Evolutionary conservation across 2,113 vertebrate genomes (phyloP).

Genomic region (Nothocercus julius): DNA sequence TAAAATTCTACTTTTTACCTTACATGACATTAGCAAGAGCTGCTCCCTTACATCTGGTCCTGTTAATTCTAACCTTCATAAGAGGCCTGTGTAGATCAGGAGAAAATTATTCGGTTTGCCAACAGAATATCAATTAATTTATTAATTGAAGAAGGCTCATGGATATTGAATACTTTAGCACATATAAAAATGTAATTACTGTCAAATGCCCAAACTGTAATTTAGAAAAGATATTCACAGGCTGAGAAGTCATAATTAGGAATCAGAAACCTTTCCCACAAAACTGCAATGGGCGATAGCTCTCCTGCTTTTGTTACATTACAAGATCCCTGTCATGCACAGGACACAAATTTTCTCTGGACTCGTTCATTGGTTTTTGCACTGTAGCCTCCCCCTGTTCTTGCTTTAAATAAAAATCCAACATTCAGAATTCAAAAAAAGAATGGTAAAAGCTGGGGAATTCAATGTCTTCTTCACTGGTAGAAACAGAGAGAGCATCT

Average conservation of each 20-base stretch:
- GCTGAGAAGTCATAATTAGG: neutral
- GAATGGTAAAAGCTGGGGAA: neutral
- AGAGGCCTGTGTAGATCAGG: neutral
- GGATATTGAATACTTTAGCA: neutral
- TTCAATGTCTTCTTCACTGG: neutral
- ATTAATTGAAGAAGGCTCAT: neutral
- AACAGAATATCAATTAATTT: neutral
- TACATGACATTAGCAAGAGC: rapidly evolving
- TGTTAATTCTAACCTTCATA: neutral
- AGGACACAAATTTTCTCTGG: neutral
- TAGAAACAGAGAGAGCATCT: neutral
- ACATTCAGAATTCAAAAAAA: neutral
- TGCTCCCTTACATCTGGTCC: neutral
- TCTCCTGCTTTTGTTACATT: neutral
- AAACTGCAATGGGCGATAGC: neutral
- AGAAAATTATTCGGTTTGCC: neutral
- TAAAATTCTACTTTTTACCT: neutral
- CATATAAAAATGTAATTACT: neutral
- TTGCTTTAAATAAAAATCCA: neutral
- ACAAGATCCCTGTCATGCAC: neutral
- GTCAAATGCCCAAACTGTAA: neutral
- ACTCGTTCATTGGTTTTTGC: neutral
- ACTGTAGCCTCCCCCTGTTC: neutral
- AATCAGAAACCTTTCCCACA: neutral
- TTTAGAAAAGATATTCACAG: neutral